These are phyloP conservation scores for Sciurus carolinensis DNA, from an alignment of 2,797 vertebrate species.

Conservation along the genomic window DNA sequence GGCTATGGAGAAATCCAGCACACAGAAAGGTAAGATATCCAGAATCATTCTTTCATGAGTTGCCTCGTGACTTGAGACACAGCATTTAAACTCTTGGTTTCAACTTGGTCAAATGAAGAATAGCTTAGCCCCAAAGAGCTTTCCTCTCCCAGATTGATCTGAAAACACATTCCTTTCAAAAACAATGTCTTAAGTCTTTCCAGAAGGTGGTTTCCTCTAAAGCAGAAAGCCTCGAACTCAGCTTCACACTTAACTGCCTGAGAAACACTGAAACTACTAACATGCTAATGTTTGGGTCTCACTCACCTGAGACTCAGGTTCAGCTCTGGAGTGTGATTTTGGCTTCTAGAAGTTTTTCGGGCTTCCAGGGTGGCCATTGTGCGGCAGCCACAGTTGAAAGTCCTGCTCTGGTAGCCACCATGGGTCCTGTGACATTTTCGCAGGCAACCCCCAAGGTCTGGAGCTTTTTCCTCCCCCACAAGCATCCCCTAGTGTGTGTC, in stretches of 20 bases:
- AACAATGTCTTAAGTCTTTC: background rate
- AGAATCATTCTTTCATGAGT: background rate
- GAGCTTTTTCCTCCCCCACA: background rate
- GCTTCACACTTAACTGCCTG: background rate
- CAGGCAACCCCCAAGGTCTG: background rate
- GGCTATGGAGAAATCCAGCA: background rate
- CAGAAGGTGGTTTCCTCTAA: conserved; percentile 10
- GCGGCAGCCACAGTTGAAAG: background rate
- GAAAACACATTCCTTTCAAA: conserved; percentile 13
- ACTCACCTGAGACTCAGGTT: background rate
- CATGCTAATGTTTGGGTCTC: background rate
- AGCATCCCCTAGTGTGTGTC: background rate
- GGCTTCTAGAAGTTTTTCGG: background rate
- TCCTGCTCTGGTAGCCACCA: background rate
- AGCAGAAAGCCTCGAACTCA: background rate
- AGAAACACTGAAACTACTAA: conserved; percentile 3
- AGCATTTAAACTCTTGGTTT: background rate
- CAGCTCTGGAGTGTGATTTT: background rate
- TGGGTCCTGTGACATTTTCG: background rate
- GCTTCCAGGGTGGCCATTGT: background rate
- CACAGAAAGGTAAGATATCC: background rate
- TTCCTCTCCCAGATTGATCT: background rate
- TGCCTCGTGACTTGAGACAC: background rate
- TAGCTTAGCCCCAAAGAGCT: background rate
- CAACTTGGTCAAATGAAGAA: conserved; percentile 28